Conservation (phyloP, 2,888 invertebrate species). For the Pseudococcus longispinus region DNA sequence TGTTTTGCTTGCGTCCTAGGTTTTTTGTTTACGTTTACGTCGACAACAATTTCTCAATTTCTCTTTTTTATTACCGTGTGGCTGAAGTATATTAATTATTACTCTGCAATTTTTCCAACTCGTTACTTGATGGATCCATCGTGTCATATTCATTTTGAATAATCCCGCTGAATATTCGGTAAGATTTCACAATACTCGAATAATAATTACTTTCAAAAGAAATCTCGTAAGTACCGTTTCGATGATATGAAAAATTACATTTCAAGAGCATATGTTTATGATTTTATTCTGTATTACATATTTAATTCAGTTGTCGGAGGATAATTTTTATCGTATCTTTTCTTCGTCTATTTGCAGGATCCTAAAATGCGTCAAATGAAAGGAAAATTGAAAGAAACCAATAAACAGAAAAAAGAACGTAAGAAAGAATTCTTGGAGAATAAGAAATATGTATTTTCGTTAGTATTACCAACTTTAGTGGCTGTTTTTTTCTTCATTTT, state of each 20-base stretch:
- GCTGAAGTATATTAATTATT: background rate
- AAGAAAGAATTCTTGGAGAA: conserved; percentile 83
- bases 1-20: too few relatives aligned
- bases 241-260: too few relatives aligned
- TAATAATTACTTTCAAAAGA: too few relatives aligned
- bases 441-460: conserved; percentile 78
- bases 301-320: too few relatives aligned
- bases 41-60: background rate
- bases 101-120: background rate
- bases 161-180: background rate
- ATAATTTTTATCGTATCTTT: background rate
- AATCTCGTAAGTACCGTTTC: too few relatives aligned
- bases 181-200: background rate
- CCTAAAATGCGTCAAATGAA: conserved; percentile 53
- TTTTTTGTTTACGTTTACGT: too few relatives aligned
- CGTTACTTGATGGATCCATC: background rate
- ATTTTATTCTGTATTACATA: too few relatives aligned
- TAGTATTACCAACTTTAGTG: conserved; percentile 77
- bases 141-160: background rate
- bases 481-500: conserved; percentile 76
- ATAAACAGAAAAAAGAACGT: conserved; percentile 82
- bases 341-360: background rate
- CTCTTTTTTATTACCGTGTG: too few relatives aligned
- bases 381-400: conserved; percentile 77
- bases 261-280: background rate